These are phyloP conservation scores for Phalacrocorax pelagicus DNA, from an alignment of 2,113 vertebrate genomes.

Conservation along the genomic window DNA sequence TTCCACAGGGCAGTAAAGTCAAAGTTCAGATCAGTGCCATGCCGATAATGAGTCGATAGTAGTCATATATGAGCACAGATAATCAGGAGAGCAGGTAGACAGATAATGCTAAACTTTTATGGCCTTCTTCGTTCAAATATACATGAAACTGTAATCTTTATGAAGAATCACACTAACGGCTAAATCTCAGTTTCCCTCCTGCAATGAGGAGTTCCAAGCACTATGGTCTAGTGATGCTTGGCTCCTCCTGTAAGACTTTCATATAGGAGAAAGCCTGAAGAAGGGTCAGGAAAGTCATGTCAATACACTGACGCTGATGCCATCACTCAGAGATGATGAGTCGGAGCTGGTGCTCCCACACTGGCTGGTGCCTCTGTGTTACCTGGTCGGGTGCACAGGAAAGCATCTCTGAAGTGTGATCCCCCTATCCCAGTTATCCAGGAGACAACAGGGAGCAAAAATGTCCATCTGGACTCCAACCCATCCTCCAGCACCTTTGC, in stretches of 20 bases:
- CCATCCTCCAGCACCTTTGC: accelerated
- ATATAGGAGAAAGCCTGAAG: background rate
- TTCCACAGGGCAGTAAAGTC: conserved; percentile 30
- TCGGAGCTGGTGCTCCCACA: background rate
- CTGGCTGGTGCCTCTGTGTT: accelerated
- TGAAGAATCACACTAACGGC: background rate
- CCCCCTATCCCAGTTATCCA: accelerated
- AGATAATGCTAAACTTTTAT: background rate
- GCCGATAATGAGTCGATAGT: background rate
- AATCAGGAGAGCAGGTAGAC: background rate
- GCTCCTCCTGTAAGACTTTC: background rate
- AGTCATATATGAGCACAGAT: background rate
- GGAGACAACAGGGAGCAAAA: background rate
- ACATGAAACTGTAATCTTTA: background rate
- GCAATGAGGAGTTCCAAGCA: background rate
- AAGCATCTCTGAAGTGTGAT: accelerated
- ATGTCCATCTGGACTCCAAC: background rate
- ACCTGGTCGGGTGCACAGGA: background rate
- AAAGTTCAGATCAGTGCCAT: conserved; percentile 39
- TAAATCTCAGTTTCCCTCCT: background rate
- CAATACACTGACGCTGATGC: background rate
- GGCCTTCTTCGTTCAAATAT: background rate
- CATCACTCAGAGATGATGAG: background rate
- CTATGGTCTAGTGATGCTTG: background rate
- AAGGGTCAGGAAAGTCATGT: background rate